These are phyloP conservation scores for Monoplex corrugatus DNA, from an alignment of 2,888 invertebrate species.

Conservation along the genomic window DNA sequence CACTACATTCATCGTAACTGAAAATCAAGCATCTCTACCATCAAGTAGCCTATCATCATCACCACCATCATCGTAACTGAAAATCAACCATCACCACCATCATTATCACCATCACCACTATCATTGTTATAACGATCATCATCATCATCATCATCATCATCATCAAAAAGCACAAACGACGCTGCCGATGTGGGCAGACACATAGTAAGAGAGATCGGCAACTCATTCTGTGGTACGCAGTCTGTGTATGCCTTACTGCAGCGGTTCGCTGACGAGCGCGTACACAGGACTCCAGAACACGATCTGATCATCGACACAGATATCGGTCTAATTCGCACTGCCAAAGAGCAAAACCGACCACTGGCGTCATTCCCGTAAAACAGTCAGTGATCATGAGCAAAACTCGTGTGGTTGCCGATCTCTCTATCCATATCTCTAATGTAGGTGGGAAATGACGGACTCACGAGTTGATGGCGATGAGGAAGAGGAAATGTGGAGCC, in stretches of 20 bases:
- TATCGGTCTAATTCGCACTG: neutral
- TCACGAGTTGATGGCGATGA: constrained; percentile 82
- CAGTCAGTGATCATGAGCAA: no score
- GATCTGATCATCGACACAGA: neutral
- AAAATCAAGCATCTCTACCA: neutral
- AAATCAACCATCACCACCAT: no score
- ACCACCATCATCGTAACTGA: neutral
- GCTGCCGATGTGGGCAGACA: no score
- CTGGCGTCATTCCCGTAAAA: no score
- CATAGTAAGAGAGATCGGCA: no score
- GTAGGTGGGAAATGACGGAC: neutral
- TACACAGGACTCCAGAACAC: no score
- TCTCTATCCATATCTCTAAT: neutral
- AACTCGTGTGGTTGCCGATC: neutral
- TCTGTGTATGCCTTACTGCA: no score
- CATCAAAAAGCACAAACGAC: no score
- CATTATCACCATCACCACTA: no score
- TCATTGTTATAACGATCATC: neutral
- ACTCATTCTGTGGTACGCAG: no score
- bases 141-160: neutral
- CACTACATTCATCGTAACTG: no score
- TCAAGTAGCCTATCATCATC: neutral
- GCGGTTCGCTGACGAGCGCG: no score
- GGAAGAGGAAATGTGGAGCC: constrained; percentile 82
- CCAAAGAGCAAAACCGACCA: neutral